Evolutionary conservation across 2,797 vertebrate species (phyloP), one percentile per base, ranked within the genome.

Genomic region (Acrocephalus scirpaceus): DNA sequence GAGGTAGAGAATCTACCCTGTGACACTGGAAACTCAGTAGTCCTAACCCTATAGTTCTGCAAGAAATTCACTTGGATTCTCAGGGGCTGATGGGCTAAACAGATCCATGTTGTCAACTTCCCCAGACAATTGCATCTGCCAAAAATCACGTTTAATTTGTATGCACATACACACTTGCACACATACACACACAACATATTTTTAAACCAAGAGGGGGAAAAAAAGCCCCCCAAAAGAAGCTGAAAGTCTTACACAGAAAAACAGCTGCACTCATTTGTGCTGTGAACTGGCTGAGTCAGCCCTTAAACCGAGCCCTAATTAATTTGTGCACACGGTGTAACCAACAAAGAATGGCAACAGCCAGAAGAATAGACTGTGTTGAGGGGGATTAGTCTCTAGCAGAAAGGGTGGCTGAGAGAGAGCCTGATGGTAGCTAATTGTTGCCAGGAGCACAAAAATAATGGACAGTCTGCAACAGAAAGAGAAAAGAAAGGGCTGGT

Each of bases 391-490:
- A 96, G 66, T 75, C 65, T 93, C 69, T 72, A 80, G 72, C 78
- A 93, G 64, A 82, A 73, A 90, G 80, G 38, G 8, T 81, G 77
- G 19, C 84, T 78, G 66, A 95, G 86, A 96, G 70, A 26, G 73
- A 95, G 89, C 75, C 73, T 92, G 92, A 94, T 92, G 93, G 86
- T 42, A 86, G 64, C 91, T 97, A 97, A 97, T 96, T 97, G 87
- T 88, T 95, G 92, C 93, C 96, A 97, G 92, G 64, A 97, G 60
- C 42, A 83, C 47, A 88, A 93, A 94, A 90, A 90, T 93, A 97
- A 96, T 95, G 73, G 90, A 71, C 82, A 90, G 73, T n/a, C 82
- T 95, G 87, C 65, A 25, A 86, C 66, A 90, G 93, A 83, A 67
- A 84, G 38, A 80, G 70, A 80, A 95, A 90, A 67, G 81, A 75